Evolutionary conservation across 35 echinoderm and acorn worm genomes (phyloP).

Genomic region (Acanthaster planci): DNA sequence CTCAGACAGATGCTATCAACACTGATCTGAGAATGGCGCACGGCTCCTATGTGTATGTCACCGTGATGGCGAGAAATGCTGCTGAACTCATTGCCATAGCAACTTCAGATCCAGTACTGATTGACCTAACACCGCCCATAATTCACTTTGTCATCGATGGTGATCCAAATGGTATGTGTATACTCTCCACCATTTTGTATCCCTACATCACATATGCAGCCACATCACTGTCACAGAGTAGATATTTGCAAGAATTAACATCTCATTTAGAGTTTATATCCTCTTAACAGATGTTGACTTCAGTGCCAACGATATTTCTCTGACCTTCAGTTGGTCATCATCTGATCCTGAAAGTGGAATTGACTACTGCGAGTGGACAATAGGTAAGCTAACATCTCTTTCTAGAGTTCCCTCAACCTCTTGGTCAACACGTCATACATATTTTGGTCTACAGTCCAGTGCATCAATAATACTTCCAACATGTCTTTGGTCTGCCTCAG

Average conservation of each 20-base stretch:
- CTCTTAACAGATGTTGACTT: constrained; percentile 19
- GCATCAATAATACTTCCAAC: neutral
- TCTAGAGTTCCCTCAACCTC: too few relatives aligned
- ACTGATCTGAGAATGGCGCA: constrained; percentile 23
- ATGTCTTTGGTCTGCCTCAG: neutral
- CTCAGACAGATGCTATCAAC: constrained; percentile 8
- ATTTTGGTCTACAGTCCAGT: too few relatives aligned
- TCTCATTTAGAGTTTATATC: too few relatives aligned
- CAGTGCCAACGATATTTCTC: neutral
- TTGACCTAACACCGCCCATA: neutral
- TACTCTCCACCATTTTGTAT: neutral
- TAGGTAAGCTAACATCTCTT: constrained; percentile 14
- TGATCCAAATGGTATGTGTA: neutral
- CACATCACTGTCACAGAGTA: too few relatives aligned
- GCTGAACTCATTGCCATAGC: neutral
- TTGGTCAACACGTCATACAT: too few relatives aligned
- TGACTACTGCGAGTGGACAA: constrained; percentile 40
- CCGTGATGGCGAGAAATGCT: constrained; percentile 41
- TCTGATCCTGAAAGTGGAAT: constrained; percentile 42
- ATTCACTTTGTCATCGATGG: constrained; percentile 18
- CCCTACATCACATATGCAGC: too few relatives aligned
- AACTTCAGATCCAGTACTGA: neutral
- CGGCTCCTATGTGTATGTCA: constrained; percentile 34
- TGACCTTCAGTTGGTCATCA: constrained; percentile 23
- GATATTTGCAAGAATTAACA: too few relatives aligned